A percentile compares a stretch with the other conserved stretches of the same genome.
These are phyloP conservation scores for Brachionus paranguensis DNA, from an alignment of 1,140 invertebrate species.

Conservation along the genomic window DNA sequence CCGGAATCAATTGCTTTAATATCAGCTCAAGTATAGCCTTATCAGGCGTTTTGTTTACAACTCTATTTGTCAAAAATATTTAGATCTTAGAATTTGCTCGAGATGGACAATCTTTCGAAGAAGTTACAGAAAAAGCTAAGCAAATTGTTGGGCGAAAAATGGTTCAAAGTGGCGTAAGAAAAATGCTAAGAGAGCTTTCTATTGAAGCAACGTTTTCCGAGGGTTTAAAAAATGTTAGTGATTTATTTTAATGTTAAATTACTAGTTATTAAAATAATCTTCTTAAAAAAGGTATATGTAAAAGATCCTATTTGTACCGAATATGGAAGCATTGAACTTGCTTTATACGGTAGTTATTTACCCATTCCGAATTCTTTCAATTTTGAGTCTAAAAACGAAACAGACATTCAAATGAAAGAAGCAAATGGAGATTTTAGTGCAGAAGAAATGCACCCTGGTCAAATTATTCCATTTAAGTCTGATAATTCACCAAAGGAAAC, in stretches of 20 bases:
- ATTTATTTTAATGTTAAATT: background rate
- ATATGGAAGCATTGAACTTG: constrained; percentile 49
- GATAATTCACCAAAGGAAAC: background rate
- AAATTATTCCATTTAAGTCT: background rate
- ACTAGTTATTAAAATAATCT: background rate
- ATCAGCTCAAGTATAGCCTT: constrained; percentile 47
- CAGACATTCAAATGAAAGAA: constrained; percentile 42
- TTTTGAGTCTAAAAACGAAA: background rate
- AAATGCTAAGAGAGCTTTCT: constrained; percentile 51
- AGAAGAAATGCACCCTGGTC: background rate
- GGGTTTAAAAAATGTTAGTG: constrained; percentile 52
- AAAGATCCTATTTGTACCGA: constrained; percentile 48
- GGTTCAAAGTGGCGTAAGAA: constrained; percentile 49
- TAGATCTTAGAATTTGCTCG: constrained; percentile 50
- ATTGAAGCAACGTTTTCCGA: constrained; percentile 55
- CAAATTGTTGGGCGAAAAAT: constrained; percentile 49
- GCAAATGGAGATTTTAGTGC: background rate
- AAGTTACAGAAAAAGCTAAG: constrained; percentile 49
- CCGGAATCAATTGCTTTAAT: constrained; percentile 53
- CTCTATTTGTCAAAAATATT: constrained; percentile 11
- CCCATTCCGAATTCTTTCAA: constrained; percentile 45
- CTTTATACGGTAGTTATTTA: constrained; percentile 54
- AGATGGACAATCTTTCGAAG: constrained; percentile 48
- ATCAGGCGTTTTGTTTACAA: background rate
- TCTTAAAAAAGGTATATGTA: constrained; percentile 47